Conservation (phyloP, 2,113 vertebrate genomes). For the Agelaius phoeniceus region DNA sequence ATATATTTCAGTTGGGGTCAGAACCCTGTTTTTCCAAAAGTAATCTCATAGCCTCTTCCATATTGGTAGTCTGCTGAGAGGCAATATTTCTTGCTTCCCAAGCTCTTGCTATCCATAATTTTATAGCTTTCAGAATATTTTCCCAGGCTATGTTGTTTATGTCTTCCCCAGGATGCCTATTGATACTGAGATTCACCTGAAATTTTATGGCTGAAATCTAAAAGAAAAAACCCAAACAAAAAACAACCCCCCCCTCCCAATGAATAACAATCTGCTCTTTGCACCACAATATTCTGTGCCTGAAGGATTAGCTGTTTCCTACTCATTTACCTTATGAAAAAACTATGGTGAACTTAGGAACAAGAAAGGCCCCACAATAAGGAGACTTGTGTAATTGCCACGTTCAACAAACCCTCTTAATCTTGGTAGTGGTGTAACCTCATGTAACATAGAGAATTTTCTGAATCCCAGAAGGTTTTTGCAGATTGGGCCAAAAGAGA, state of each 20-base stretch:
- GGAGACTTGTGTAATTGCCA: neutral
- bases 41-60: neutral
- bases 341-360: neutral
- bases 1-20: neutral
- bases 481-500: neutral
- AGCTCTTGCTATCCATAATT: neutral
- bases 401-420: neutral
- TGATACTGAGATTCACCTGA: neutral
- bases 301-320: neutral
- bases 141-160: neutral
- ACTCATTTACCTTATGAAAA: neutral
- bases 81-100: neutral
- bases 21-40: neutral
- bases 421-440: neutral
- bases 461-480: neutral
- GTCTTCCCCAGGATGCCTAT: neutral
- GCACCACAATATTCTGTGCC: neutral
- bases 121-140: neutral
- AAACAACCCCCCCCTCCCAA: fast-evolving
- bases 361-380: neutral
- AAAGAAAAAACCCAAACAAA: too few species aligned
- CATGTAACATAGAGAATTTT: neutral
- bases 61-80: neutral
- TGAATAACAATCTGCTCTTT: neutral
- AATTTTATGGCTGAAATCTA: neutral